Evolutionary conservation across 2,113 vertebrate species (phyloP), one percentile per base, ranked within the genome.

Genomic region (Pollachius pollachius): DNA sequence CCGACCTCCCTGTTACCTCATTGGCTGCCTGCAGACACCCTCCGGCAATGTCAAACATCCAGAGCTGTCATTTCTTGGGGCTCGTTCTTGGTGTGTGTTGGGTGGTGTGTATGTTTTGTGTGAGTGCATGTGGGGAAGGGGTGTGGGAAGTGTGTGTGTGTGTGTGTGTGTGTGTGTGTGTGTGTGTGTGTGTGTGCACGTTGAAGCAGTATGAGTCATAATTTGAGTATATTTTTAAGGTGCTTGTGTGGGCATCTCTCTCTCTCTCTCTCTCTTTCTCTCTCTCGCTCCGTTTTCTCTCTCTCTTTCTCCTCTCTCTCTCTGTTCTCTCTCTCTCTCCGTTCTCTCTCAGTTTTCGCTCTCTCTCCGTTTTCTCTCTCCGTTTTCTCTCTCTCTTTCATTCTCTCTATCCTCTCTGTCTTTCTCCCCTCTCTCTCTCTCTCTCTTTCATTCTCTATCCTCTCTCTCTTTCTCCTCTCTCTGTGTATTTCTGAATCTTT

Each of bases 181-280:
- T 34, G 21, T 41, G 58, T 60, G 58, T 61, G 59, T 61, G 59
- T 61, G 59, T 21, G 59, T 21, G 18, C 12, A 13, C 12, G 23
- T 59, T 65, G 70, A 58, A 73, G 78, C 58, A 30, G 73, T 15
- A 70, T 85, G 81, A 84, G 76, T 87, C 85, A 84, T 54, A 64
- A 61, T 71, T 74, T 76, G 70, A 80, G 81, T 77, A 77, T 65
- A 80, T 66, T 76, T 76, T 68, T 70, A 81, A 73, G 73, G 63
- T 68, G 62, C 66, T 65, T 67, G 68, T 76, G 61, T 66, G 30
- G 73, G 70, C 25, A 30, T 27, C 78, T 60, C 21, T 63, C 73
- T 62, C 68, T 72, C 70, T 61, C 25, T 71, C 52, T 69, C 5
- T 34, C 62, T 65, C n/a, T 9, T 64, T 60, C 61, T 13, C 19